Evolutionary conservation across 2,113 vertebrate genomes (phyloP).

Genomic region (Chauna torquata): DNA sequence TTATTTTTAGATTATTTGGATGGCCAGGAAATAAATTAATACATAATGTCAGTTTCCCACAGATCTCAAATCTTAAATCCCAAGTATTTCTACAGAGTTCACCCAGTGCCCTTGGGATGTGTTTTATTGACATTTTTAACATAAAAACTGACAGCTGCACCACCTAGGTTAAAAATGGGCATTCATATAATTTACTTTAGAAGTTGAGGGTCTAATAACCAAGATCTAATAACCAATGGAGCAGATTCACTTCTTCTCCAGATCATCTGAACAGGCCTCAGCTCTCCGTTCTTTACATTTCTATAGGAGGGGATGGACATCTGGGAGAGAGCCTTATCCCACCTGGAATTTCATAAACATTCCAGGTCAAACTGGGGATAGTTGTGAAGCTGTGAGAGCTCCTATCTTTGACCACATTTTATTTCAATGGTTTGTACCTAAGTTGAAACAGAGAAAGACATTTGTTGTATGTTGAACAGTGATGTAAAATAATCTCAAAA

Average conservation of each 20-base stretch:
- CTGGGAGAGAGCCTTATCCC: background rate
- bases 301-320: accelerated
- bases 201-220: background rate
- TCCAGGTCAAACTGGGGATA: background rate
- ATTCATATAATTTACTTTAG: background rate
- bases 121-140: background rate
- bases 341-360: background rate
- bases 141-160: background rate
- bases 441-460: background rate
- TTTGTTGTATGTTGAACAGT: background rate
- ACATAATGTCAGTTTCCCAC: background rate
- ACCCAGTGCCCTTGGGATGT: background rate
- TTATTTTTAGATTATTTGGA: background rate
- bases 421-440: background rate
- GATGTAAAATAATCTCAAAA: background rate
- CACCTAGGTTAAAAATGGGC: background rate
- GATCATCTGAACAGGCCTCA: background rate
- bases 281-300: background rate
- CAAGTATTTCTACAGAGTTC: background rate
- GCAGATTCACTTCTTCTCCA: background rate
- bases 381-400: background rate
- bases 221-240: background rate
- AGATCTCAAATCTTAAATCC: background rate
- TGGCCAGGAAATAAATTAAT: background rate
- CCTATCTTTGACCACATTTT: background rate